These are phyloP conservation scores for Drosophila setifemur DNA, from an alignment of 1,140 invertebrate genomes.

Conservation along the genomic window DNA sequence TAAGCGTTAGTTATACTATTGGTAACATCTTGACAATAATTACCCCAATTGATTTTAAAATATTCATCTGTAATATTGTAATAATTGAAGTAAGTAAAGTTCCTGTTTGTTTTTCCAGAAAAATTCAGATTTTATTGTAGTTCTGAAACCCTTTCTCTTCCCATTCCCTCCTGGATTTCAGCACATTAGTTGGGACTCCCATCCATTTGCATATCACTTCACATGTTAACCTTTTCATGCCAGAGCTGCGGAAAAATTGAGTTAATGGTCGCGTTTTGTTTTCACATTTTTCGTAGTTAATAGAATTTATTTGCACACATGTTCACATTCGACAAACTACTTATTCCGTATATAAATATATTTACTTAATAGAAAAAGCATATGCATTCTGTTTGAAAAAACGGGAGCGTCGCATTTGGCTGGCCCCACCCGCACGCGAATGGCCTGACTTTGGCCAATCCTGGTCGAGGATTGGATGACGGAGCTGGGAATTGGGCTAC, in stretches of 20 bases:
- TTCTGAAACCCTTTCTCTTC: no score
- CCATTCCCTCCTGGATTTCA: no score
- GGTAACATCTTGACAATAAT: no score
- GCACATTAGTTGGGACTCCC: conserved; percentile 4
- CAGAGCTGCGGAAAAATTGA: background rate
- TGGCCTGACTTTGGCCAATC: conserved; percentile 35
- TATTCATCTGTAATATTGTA: no score
- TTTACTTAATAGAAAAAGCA: conserved; percentile 59
- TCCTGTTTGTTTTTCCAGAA: no score
- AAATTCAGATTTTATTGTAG: no score
- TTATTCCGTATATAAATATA: conserved; percentile 50
- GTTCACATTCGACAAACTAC: conserved; percentile 64
- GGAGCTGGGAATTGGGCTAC: conserved; percentile 28
- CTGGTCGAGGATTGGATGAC: conserved; percentile 37
- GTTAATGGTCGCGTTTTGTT: conserved; percentile 39
- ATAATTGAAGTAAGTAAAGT: no score
- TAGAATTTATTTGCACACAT: conserved; percentile 78
- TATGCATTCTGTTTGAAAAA: conserved; percentile 64
- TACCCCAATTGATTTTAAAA: no score
- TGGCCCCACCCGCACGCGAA: conserved; percentile 44
- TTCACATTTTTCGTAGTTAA: conserved; percentile 43
- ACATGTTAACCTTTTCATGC: conserved; percentile 1
- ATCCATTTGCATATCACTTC: conserved; percentile 41
- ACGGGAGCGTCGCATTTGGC: conserved; percentile 38
- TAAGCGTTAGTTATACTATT: no score